phyloP scores from a whole-genome alignment of 2,113 vertebrate genomes.

The Emydura subglobosa region DNA sequence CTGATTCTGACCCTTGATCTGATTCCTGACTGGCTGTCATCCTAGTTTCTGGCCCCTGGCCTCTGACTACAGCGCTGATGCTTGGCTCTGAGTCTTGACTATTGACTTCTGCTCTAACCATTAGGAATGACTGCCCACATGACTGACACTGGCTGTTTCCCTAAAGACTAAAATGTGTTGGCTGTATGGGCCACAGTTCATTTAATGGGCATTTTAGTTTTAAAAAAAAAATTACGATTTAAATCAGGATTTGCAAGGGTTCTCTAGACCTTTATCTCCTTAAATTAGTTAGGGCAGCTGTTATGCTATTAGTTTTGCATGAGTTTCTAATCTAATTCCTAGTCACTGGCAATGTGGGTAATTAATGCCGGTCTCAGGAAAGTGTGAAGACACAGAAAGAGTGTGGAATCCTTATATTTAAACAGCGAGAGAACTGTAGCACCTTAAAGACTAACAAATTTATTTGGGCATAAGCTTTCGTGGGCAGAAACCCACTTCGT shows the following conservation, averaged over 20 bases:
- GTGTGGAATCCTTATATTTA: slow-evolving; percentile 19
- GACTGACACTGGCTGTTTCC: slow-evolving; percentile 10
- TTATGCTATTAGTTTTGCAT: slow-evolving; percentile 62
- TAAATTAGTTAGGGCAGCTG: slow-evolving; percentile 29
- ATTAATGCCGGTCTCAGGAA: slow-evolving; percentile 27
- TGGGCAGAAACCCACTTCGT: too few relatives aligned
- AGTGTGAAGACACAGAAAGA: slow-evolving; percentile 27
- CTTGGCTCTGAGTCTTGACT: too few relatives aligned
- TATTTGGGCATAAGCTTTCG: too few relatives aligned
- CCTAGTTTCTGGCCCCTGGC: too few relatives aligned
- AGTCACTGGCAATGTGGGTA: slow-evolving; percentile 24
- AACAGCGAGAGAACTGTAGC: too few relatives aligned
- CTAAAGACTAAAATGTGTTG: slow-evolving; percentile 49
- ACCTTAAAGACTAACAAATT: too few relatives aligned
- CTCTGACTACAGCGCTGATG: too few relatives aligned
- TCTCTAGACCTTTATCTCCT: slow-evolving; percentile 30
- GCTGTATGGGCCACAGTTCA: slow-evolving; percentile 46
- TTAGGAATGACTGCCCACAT: too few relatives aligned
- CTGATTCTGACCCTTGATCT: too few relatives aligned
- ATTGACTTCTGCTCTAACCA: too few relatives aligned
- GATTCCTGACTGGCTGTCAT: too few relatives aligned
- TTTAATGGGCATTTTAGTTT: slow-evolving; percentile 55
- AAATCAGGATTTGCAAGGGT: slow-evolving; percentile 38
- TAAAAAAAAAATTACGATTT: slow-evolving; percentile 45
- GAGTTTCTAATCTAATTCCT: slow-evolving; percentile 21